A percentile compares a stretch with the other conserved stretches of the same genome.
phyloP scores from a whole-genome alignment of 2,113 vertebrate genomes.

The Eulacestoma nigropectus region DNA sequence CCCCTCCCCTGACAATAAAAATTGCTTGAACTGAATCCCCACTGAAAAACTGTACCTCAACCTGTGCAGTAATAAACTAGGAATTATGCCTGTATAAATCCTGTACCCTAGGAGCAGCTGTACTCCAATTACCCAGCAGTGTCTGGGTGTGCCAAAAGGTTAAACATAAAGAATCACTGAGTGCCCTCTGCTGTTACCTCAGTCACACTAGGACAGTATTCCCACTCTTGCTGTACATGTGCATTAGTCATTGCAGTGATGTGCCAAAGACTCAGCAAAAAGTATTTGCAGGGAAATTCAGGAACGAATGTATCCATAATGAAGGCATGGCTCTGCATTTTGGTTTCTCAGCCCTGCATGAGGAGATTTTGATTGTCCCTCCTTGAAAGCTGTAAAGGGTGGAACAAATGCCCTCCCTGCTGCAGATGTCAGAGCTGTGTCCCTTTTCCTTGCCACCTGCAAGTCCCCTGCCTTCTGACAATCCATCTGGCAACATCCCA shows the following conservation, averaged over 20 bases:
- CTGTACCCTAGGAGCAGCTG: not conserved
- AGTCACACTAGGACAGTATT: not conserved
- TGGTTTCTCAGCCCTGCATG: not conserved
- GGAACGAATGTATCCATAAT: not conserved
- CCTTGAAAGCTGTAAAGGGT: not conserved
- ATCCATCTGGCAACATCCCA: not conserved
- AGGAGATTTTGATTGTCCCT: not conserved
- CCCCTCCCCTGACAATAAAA: not conserved
- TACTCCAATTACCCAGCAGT: not conserved
- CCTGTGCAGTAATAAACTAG: not conserved
- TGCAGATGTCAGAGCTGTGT: not conserved
- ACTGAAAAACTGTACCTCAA: not conserved
- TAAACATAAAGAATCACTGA: not conserved
- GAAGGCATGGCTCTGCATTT: not conserved
- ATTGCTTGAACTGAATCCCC: not conserved
- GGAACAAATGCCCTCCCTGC: not conserved
- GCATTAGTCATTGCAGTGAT: not conserved
- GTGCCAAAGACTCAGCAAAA: not conserved
- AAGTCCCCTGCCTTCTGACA: not conserved
- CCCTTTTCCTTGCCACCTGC: not conserved
- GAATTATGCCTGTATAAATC: not conserved
- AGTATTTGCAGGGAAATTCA: not conserved
- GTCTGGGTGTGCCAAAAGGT: not conserved
- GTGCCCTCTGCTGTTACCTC: constrained; percentile 62
- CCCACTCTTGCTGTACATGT: not conserved